phyloP scores from a whole-genome alignment of 2,888 invertebrate genomes.

The Phlogophora meticulosa region DNA sequence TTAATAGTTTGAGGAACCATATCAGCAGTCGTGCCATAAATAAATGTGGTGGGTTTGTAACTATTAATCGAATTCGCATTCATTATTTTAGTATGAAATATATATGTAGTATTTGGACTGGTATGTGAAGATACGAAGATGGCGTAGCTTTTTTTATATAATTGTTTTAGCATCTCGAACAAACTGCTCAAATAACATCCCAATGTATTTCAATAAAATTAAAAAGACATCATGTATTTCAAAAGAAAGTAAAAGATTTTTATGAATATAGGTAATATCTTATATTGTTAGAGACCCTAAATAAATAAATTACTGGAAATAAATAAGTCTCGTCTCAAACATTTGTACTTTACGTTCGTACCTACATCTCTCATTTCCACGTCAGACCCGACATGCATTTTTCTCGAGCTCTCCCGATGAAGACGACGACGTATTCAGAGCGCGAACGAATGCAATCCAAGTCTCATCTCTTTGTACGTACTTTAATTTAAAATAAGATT shows the following conservation, averaged over 20 bases:
- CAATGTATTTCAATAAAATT: too few species aligned
- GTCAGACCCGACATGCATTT: constrained; percentile 20
- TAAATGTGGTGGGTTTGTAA: background rate
- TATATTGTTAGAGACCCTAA: background rate
- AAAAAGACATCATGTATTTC: too few species aligned
- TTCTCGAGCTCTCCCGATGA: constrained; percentile 33
- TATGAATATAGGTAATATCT: too few species aligned
- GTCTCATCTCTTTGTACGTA: constrained; percentile 44
- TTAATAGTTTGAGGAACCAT: constrained; percentile 10
- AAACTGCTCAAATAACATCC: too few species aligned
- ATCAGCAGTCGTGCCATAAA: constrained; percentile 9
- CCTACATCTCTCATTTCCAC: constrained; percentile 5
- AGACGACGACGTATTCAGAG: constrained; percentile 44
- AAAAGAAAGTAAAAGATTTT: too few species aligned
- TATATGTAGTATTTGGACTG: too few species aligned
- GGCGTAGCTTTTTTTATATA: background rate
- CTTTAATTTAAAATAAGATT: too few species aligned
- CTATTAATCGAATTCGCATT: background rate
- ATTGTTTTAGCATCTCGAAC: too few species aligned
- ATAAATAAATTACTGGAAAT: background rate
- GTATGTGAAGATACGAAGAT: background rate
- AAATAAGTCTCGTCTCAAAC: too few species aligned
- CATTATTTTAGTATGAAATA: too few species aligned
- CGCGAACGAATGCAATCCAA: constrained; percentile 65
- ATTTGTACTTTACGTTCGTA: background rate